Base-by-base conservation (phyloP, 2,113 vertebrate species). In the Engraulis encrasicolus region DNA sequence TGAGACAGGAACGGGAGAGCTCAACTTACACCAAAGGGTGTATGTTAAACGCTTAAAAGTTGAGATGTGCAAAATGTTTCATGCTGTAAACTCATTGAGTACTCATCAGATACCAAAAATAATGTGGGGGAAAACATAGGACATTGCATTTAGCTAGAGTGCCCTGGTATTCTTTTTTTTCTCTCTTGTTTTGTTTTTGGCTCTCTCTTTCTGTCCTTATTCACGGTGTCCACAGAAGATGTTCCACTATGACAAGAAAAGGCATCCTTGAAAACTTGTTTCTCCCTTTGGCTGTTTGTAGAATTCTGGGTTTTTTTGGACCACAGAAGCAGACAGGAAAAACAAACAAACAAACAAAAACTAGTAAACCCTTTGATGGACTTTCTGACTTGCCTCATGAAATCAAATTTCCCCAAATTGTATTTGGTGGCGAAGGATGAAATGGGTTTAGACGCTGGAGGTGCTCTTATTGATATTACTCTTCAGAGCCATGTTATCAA, bases 291-390 rank as follows among this genome's bases (percentile, higher is more conserved):
- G 45, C 23, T 20, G 81, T 86, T 82, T 80, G 81, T 82, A 81
- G 79, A 86, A 84, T 87, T 92, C 71, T 87, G 86, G 90, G 85
- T 89, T 90, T 85, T 45, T 89, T 88, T 89, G 83, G 89, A 82
- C 84, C 86, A 90, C 50, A 83, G 11, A 88, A 87, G 88, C 78
- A 82, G 85, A 48, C 66, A 80, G 83, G 84, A 36, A 19, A 36
- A 17, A 79, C 12, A 6, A 78, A 9, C 14, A 45, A 66, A 27
- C 58, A 27, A 66, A 66, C 18, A 5, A 54, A 54, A 54, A 20
- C n/a, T 58, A n/a, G 54, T 6, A 6, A 58, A 74, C 66, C 31
- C 27, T 74, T 74, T 27, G 2, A 74, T 15, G 66, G 34, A 74
- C 31, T 34, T 74, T 52, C 40, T 20, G 77, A 79, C 78, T 23